Conservation (phyloP, 2,113 vertebrate species). For the Cyprinodon variegatus region DNA sequence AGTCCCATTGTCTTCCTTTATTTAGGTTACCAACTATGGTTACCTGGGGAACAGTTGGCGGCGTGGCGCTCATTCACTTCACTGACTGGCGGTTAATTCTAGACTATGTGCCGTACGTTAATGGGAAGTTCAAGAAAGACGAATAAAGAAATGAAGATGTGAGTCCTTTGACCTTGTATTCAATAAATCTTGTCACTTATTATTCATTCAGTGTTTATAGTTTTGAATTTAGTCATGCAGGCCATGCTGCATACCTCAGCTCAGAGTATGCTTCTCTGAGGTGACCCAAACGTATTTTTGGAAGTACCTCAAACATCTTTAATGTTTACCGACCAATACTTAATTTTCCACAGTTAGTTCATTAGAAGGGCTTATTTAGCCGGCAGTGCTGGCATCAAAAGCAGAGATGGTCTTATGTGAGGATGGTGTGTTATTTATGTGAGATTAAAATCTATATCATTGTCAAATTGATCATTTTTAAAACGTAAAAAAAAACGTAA, state of each 20-base stretch:
- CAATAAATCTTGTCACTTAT: not conserved
- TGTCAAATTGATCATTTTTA: too few species aligned
- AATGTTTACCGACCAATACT: not conserved
- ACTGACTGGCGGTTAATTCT: slow-evolving; percentile 93
- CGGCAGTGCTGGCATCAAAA: too few species aligned
- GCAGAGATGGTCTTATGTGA: too few species aligned
- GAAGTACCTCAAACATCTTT: not conserved
- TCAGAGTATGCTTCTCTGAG: not conserved
- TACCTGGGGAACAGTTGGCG: slow-evolving; percentile 83
- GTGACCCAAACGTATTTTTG: not conserved
- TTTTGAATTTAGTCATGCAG: slow-evolving; percentile 1
- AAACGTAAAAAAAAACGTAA: too few species aligned
- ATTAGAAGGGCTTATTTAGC: too few species aligned
- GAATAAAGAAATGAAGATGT: slow-evolving; percentile 67
- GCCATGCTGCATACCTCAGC: slow-evolving; percentile 17
- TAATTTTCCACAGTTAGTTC: not conserved
- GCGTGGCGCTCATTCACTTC: slow-evolving; percentile 83
- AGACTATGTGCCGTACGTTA: slow-evolving; percentile 92
- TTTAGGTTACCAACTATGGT: slow-evolving; percentile 85
- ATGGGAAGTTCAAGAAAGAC: slow-evolving; percentile 86
- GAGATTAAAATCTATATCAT: not conserved
- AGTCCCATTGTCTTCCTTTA: slow-evolving; percentile 3
- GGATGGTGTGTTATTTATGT: not conserved
- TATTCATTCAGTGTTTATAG: not conserved
- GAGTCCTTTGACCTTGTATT: slow-evolving; percentile 31